phyloP scores from a whole-genome alignment of 2,888 invertebrate genomes.

The Drosophila aldrichi region DNA sequence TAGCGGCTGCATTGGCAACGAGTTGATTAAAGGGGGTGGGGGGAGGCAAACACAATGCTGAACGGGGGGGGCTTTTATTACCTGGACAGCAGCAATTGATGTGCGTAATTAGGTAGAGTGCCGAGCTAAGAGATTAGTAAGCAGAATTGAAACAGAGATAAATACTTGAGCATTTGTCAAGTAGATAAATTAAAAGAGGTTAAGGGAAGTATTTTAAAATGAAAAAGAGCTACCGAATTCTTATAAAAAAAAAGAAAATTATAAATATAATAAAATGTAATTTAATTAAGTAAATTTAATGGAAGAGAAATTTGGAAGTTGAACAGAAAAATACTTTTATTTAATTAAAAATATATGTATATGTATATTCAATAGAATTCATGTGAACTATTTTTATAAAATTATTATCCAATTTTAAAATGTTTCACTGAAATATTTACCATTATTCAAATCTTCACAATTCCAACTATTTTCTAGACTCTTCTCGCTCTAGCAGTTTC shows the following conservation, averaged over 20 bases:
- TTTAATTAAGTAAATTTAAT: too few species aligned
- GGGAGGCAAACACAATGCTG: neutral
- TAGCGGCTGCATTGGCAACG: conserved; percentile 15
- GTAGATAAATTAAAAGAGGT: neutral
- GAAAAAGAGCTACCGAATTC: too few species aligned
- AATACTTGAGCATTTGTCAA: conserved; percentile 2
- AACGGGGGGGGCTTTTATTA: conserved; percentile 9
- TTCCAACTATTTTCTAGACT: neutral
- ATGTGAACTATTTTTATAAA: too few species aligned
- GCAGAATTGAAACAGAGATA: neutral
- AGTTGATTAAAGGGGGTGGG: conserved; percentile 18
- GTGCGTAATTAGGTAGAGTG: conserved; percentile 10
- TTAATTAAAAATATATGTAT: too few species aligned
- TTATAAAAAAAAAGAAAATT: too few species aligned
- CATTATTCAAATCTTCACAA: neutral
- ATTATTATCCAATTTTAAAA: too few species aligned
- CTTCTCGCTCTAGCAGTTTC: neutral
- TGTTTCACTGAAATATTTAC: neutral
- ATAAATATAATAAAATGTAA: too few species aligned
- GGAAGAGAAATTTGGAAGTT: too few species aligned
- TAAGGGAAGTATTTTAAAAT: neutral
- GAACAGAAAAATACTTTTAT: too few species aligned
- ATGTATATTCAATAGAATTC: too few species aligned
- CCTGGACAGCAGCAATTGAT: conserved; percentile 17
- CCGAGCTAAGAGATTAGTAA: neutral